Conservation (phyloP, 2,797 vertebrate species). For the Arrhamphus sclerolepis region DNA sequence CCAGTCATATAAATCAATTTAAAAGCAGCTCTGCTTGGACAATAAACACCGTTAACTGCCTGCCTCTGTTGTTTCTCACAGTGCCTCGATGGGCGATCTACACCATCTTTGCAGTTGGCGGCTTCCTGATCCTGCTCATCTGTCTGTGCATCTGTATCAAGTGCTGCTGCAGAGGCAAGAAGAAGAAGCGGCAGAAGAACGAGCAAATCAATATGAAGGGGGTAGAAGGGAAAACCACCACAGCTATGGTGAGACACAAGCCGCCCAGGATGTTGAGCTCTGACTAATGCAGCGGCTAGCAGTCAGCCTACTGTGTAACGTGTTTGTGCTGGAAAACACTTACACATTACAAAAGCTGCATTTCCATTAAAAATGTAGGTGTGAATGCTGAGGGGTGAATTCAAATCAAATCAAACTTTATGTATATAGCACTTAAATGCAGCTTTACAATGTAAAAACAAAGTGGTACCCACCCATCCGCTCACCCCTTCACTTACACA, state of each 20-base stretch:
- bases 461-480: too few relatives aligned
- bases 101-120: constrained; percentile 54
- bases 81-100: constrained; percentile 87
- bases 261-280: too few relatives aligned
- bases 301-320: too few relatives aligned
- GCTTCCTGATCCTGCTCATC: constrained; percentile 77
- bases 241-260: constrained; percentile 77
- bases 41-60: neutral
- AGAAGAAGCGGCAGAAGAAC: constrained; percentile 70
- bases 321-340: too few relatives aligned
- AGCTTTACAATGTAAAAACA: too few relatives aligned
- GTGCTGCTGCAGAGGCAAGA: constrained; percentile 69
- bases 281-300: too few relatives aligned
- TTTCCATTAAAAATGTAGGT: too few relatives aligned
- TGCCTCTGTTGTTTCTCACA: constrained; percentile 48
- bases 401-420: too few relatives aligned
- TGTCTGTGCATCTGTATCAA: constrained; percentile 78
- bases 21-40: neutral
- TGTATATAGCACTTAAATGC: too few relatives aligned
- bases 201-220: constrained; percentile 75
- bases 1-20: neutral
- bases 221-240: constrained; percentile 58
- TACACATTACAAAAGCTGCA: too few relatives aligned
- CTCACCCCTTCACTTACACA: too few relatives aligned
- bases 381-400: too few relatives aligned